Base-by-base conservation (phyloP, 1,140 invertebrate species). In the Drosophila trapezifrons region DNA sequence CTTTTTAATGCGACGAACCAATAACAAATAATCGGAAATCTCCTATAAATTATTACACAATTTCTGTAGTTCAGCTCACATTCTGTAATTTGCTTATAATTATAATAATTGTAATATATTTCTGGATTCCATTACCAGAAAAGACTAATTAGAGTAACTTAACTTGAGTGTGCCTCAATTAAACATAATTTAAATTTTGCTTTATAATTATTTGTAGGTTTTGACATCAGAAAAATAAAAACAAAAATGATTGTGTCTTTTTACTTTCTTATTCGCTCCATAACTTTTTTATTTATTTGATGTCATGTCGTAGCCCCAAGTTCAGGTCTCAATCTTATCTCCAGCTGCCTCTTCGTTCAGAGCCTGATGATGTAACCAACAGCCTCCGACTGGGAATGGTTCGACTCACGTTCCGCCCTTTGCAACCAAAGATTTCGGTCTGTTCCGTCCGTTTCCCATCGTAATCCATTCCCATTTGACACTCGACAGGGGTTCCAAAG, bases 321-420 rank as follows among this genome's bases (percentile, higher is more conserved):
- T 20, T 45, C 20, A 29, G 22, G 40, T 59, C 22, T 20, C 8
- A 27, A 15, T 18, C 22, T 37, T 15, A 27, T 2, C 69, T 71
- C 20, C 35, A 15, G 13, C 58, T 35, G 7, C 10, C 15, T 49
- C n/a, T 47, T 22, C 17, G n/a, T 65, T 49, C 13, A 40, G 17
- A 42, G 43, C 35, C 65, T 47, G 63, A 70, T 78, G 78, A 86
- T 86, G 78, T 78, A 85, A 84, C 69, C 56, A 46, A 25, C 54
- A 37, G 60, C 52, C 57, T 54, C 20, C 15, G 37, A 54, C 35
- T 62, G 47, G 18, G 27, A 70, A 54, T 81, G 51, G 56, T 56
- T 70, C 62, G 40, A 62, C 71, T 66, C 59, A 35, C 25, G 22
- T 64, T 54, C 43, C 49, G 56, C 32, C n/a, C 25, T 63, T 35